phyloP scores from a whole-genome alignment of 2,113 vertebrate species.

The Paradisaea rubra region DNA sequence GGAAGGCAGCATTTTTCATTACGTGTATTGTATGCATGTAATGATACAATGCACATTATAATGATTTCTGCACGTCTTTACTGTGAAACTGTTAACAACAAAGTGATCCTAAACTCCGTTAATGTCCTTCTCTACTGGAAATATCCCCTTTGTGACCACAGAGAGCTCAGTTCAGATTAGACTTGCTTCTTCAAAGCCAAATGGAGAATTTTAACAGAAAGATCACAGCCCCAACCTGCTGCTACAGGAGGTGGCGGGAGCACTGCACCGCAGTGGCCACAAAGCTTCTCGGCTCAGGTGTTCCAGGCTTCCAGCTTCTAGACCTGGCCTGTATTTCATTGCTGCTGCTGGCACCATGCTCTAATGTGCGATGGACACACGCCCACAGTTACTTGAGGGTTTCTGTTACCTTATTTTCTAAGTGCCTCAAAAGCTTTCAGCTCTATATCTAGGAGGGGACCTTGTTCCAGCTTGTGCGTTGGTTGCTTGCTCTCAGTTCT shows the following conservation, averaged over 20 bases:
- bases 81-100: not conserved
- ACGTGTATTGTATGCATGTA: no score
- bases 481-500: not conserved
- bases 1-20: not conserved
- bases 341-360: not conserved
- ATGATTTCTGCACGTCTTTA: not conserved
- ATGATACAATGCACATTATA: not conserved
- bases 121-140: not conserved
- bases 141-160: not conserved
- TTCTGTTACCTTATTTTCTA: not conserved
- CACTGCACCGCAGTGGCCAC: accelerated
- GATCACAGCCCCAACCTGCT: not conserved
- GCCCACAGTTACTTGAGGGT: not conserved
- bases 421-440: not conserved
- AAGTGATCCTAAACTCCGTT: not conserved
- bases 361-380: no score
- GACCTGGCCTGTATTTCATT: not conserved
- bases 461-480: not conserved
- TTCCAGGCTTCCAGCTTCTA: not conserved
- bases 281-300: accelerated
- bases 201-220: not conserved
- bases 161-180: not conserved
- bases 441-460: not conserved
- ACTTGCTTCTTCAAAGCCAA: not conserved
- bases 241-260: not conserved